Conservation (phyloP, 2,113 vertebrate species). For the Synchiropus splendidus region DNA sequence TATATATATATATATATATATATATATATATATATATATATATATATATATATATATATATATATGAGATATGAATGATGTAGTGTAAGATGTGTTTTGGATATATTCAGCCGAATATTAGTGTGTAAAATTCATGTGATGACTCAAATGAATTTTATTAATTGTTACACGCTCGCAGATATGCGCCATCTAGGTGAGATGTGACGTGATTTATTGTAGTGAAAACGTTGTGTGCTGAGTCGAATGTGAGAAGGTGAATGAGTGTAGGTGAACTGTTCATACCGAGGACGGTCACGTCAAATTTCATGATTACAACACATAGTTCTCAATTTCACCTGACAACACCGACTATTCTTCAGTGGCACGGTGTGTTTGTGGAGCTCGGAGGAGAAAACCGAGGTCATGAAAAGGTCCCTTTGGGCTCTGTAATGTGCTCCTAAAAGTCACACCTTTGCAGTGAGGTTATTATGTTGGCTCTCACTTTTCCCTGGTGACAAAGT, state of each 20-base stretch:
- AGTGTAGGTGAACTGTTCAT: slow-evolving; percentile 43
- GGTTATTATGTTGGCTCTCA: slow-evolving; percentile 24
- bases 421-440: slow-evolving; percentile 24
- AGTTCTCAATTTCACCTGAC: slow-evolving; percentile 60
- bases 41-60: too few relatives aligned
- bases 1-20: too few relatives aligned
- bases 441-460: slow-evolving; percentile 2
- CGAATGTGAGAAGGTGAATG: background rate
- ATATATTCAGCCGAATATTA: too few relatives aligned
- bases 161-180: too few relatives aligned
- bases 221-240: too few relatives aligned
- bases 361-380: slow-evolving; percentile 35
- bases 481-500: slow-evolving; percentile 7
- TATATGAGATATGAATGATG: too few relatives aligned
- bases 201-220: too few relatives aligned
- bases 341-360: slow-evolving; percentile 47
- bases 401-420: slow-evolving; percentile 31
- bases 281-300: slow-evolving; percentile 33
- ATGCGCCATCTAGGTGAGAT: too few relatives aligned
- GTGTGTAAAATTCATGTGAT: too few relatives aligned
- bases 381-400: slow-evolving; percentile 13
- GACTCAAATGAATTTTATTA: too few relatives aligned
- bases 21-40: too few relatives aligned
- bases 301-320: slow-evolving; percentile 55
- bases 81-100: too few relatives aligned